Percentiles rank a stretch among this genome's conserved stretches.
These are phyloP conservation scores for Rhinichthys osculus DNA, from an alignment of 2,797 vertebrate species.

Conservation along the genomic window DNA sequence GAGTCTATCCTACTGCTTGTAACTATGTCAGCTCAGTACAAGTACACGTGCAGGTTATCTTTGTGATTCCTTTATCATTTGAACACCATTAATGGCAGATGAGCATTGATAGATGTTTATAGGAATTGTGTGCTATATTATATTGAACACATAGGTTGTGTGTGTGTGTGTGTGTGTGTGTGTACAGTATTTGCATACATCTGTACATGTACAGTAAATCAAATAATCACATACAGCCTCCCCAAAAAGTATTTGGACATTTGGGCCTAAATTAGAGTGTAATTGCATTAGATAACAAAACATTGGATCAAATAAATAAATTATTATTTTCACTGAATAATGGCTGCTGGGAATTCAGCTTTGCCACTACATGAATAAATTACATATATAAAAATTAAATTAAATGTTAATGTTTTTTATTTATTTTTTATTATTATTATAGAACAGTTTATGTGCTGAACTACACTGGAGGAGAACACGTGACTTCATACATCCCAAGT, in stretches of 20 bases:
- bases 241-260: constrained; percentile 25
- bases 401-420: too few relatives aligned
- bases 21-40: constrained; percentile 43
- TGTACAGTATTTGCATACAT: constrained; percentile 80
- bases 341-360: not conserved
- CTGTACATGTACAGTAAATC: constrained; percentile 86
- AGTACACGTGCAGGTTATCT: constrained; percentile 34
- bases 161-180: not conserved
- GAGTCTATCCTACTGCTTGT: constrained; percentile 51
- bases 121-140: constrained; percentile 76
- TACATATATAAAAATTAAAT: not conserved
- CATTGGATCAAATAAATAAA: not conserved
- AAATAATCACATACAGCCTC: constrained; percentile 73
- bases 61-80: constrained; percentile 12
- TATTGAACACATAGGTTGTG: constrained; percentile 69
- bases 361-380: not conserved
- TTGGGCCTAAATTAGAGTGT: not conserved
- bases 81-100: constrained; percentile 61
- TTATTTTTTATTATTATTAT: too few relatives aligned
- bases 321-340: not conserved
- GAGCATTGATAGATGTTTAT: constrained; percentile 68
- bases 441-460: not conserved
- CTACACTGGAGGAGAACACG: not conserved
- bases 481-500: not conserved
- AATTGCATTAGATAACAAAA: not conserved